Base-by-base conservation (phyloP, 2,797 vertebrate species). In the Tokudaia muenninki region DNA sequence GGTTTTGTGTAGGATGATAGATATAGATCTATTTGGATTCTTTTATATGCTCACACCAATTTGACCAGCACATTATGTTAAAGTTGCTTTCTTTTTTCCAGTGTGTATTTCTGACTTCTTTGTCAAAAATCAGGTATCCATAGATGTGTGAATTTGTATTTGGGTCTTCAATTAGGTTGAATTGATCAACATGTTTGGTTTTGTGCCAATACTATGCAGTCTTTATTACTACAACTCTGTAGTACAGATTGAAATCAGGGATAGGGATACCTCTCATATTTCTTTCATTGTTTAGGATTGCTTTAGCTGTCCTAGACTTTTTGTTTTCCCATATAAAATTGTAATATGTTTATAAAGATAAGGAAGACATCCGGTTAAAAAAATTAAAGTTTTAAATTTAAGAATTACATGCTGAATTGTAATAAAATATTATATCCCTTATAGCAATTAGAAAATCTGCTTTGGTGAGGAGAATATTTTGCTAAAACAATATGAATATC, bases 361-460 rank as follows among this genome's bases (percentile, higher is more conserved):
- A 81, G 21, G 19, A 67, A 34, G n/a, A 75, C 50, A 84, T 88
- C 37, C 1, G 16, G 41, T 82, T 81, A 37, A 63, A 59, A 52
- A 24, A 41, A 24, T 22, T 55, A 59, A 31, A 87, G n/a, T 14
- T 87, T 92, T 72, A 24, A 65, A 47, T 94, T 93, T 59, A 82
- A 82, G 65, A 96, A 67, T 29, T 92, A 61, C 9, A 41, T 83
- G 21, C 89, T 91, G 16, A 92, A 92, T 78, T 92, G 4, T 87
- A 91, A 70, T 1, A 84, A 50, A 74, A 57, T 1, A 37, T 87
- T 93, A 92, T 88, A 29, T 79, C 92, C 78, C 90, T 92, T n/a
- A 96, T 29, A 96, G 29, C 67, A 75, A 1, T 47, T 34, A 87
- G 34, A 77, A 95, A 92, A 87, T 90, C 22, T 93, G 12, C 91